These are phyloP conservation scores for Acheta domesticus DNA, from an alignment of 2,888 invertebrate genomes.

Conservation along the genomic window DNA sequence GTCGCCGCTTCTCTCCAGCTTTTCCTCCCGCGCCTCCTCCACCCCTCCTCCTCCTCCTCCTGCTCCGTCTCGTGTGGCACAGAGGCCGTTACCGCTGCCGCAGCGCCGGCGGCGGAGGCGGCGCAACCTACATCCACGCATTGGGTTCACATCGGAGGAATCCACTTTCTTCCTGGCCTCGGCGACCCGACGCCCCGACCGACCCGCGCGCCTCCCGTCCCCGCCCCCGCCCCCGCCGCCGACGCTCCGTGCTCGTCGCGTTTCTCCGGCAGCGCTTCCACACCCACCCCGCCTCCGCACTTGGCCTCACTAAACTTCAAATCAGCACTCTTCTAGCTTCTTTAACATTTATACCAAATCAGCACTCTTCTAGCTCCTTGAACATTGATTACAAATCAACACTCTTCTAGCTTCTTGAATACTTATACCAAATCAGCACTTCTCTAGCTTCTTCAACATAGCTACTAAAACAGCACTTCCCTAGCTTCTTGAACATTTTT, in stretches of 20 bases:
- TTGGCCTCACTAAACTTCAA: not conserved
- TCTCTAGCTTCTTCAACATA: too few relatives aligned
- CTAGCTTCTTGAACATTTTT: too few relatives aligned
- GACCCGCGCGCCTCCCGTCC: not conserved
- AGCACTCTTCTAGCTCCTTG: too few relatives aligned
- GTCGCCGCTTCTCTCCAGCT: not conserved
- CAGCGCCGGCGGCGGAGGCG: not conserved
- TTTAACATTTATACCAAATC: too few relatives aligned
- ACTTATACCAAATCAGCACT: too few relatives aligned
- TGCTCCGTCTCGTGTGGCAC: not conserved
- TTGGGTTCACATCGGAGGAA: conserved; percentile 18
- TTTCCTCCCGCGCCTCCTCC: not conserved
- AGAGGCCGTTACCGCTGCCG: too few relatives aligned
- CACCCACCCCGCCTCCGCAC: not conserved
- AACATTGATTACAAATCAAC: too few relatives aligned
- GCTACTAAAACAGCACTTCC: too few relatives aligned
- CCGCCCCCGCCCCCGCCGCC: not conserved
- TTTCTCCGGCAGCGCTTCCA: not conserved
- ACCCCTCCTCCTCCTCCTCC: not conserved
- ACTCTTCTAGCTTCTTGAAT: too few relatives aligned
- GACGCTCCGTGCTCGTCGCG: too few relatives aligned
- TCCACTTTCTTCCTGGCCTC: conserved; percentile 18
- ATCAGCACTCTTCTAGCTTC: too few relatives aligned
- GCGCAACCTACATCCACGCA: not conserved
- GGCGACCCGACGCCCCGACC: not conserved